Base-by-base conservation (phyloP, 2,113 vertebrate species). In the Sylvia atricapilla region DNA sequence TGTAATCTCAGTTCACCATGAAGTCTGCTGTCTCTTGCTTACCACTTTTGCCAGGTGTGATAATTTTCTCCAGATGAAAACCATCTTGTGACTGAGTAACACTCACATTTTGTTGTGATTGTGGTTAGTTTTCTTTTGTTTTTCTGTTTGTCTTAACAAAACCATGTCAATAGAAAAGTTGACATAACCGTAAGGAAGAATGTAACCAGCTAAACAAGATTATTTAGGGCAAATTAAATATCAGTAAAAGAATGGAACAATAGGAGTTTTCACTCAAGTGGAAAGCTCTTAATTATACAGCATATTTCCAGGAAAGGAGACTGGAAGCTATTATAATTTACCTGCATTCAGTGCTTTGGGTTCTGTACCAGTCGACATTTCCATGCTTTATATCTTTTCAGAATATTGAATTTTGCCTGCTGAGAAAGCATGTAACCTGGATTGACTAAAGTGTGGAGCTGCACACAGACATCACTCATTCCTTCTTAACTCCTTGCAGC, bases 271-370 rank as follows among this genome's bases (percentile, higher is more conserved):
- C 68, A 84, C 15, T 84, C 35, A 75, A 78, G 41, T 75, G 60
- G 76, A 88, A 95, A 95, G 63, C 44, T 67, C 58, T 87, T 92
- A 94, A 90, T 93, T 93, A 75, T 33, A 82, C n/a, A 86, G 27
- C 23, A 76, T 75, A 68, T 91, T 94, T 95, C 46, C 76, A 91
- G 27, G 88, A 73, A 88, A 75, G 43, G 30, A 87, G 62, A 46
- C 28, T 75, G 44, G 25, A 89, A 78, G 20, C 28, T 78, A 35
- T 49, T 92, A 68, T 35, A 87, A 88, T 72, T 87, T 82, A 60
- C 85, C 64, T 68, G 35, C 23, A 78, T 75, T 68, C 83, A 68
- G 17, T 47, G 56, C n/a, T 92, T 69, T 16, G 21, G 50, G 37
- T 89, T 30, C 28, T 88, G 49, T 72, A 78, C 8, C 22, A 84